Percentiles rank a stretch among this genome's conserved stretches.
These are phyloP conservation scores for Lymantria dispar DNA, from an alignment of 2,888 invertebrate species.

Conservation along the genomic window DNA sequence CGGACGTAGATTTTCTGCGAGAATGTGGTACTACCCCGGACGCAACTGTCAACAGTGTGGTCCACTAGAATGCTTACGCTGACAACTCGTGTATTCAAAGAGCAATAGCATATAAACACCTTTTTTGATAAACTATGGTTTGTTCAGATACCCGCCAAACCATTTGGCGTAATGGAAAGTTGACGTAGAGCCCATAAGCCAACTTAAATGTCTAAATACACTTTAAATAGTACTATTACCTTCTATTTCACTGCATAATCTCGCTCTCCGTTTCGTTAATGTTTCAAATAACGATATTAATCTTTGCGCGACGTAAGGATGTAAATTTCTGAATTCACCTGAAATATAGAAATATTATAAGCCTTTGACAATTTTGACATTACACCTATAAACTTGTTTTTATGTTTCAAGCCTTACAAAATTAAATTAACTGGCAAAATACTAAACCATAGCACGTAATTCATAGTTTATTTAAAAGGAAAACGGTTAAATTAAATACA, in stretches of 20 bases:
- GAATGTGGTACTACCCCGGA: no score
- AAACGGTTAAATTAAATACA: no score
- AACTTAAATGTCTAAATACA: no score
- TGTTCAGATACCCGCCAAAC: no score
- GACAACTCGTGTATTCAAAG: no score
- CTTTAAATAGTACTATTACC: conserved; percentile 31
- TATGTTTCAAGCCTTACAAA: not conserved
- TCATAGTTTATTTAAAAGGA: not conserved
- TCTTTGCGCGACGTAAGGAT: conserved; percentile 97
- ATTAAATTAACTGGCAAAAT: not conserved
- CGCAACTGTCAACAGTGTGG: no score
- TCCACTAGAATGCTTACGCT: no score
- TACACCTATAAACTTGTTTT: not conserved
- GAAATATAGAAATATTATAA: conserved; percentile 11
- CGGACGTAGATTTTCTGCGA: no score
- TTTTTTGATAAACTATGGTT: no score
- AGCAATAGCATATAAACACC: no score
- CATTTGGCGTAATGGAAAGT: no score
- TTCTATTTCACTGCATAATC: conserved; percentile 84
- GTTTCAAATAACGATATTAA: conserved; percentile 95
- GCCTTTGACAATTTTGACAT: not conserved
- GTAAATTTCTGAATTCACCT: conserved; percentile 93
- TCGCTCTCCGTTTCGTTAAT: conserved; percentile 91
- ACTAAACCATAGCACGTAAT: not conserved
- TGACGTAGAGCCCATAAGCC: no score